Evolutionary conservation across 2,888 invertebrate genomes (phyloP), one percentile per base, ranked within the genome.

Genomic region (Drepanosiphum platanoidis): DNA sequence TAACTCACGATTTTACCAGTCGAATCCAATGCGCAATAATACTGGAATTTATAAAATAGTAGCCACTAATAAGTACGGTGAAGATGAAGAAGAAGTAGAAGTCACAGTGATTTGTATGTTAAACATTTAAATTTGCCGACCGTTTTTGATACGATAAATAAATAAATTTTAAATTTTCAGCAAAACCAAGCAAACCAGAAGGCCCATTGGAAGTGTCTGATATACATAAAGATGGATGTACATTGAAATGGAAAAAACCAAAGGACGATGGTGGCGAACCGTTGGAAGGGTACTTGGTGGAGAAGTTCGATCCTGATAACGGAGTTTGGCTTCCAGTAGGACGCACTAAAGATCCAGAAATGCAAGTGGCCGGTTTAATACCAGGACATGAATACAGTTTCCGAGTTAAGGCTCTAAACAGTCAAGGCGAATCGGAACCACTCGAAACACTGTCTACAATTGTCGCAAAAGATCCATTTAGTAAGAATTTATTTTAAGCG

Each of bases 221-320:
- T 88, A 94, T 98, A 36, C 96, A 96, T 64, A 97, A 97, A 90
- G 94, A 94, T 88, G 94, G 96, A 82, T 96, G 96, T 90, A 96
- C 97, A 89, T 91, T 98, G 80, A 93, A 95, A 87, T 98, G 97
- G 97, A 94, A 96, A 88, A 96, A 97, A 88, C 97, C 97, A 0
- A 95, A 96, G 88, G 97, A 98, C 89, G 97, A 97, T 90, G 97
- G 97, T 88, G 98, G 98, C 88, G 95, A 95, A 90, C 97, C 97
- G 22, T 92, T 96, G 34, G 95, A 95, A 27, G 96, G 95, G 87
- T 98, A 98, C 89, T 94, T 95, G 87, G 94, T 99, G 0, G 99
- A 98, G 89, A 98, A 98, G 90, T 92, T 97, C 87, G 98, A 99
- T 90, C 94, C 95, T 87, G 94, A 94, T 0, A 97, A 96, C 74